phyloP scores from a whole-genome alignment of 2,888 invertebrate genomes.

The Terebella lapidaria region DNA sequence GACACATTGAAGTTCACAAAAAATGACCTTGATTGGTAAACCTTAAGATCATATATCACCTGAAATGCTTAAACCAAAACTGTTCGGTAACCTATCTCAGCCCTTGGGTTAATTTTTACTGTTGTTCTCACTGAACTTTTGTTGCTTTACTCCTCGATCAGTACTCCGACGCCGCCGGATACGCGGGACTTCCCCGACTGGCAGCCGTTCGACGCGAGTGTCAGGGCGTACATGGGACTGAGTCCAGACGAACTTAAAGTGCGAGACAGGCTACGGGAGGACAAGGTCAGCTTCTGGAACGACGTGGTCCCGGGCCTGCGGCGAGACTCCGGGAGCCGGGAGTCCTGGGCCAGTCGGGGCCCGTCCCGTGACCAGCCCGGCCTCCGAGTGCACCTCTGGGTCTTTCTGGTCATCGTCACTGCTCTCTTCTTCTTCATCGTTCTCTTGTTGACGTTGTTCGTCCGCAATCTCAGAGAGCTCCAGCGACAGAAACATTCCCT shows the following conservation, averaged over 20 bases:
- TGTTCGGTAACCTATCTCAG: too few relatives aligned
- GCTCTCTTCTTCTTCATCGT: background rate
- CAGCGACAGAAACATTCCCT: background rate
- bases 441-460: background rate
- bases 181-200: background rate
- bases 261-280: background rate
- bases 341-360: background rate
- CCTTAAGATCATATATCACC: too few relatives aligned
- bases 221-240: background rate
- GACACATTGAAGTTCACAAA: too few relatives aligned
- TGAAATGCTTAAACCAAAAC: too few relatives aligned
- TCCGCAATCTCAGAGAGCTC: background rate
- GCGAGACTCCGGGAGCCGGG: background rate
- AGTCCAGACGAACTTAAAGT: background rate
- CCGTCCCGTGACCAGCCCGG: background rate
- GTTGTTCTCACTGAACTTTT: too few relatives aligned
- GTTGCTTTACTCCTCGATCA: too few relatives aligned
- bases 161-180: background rate
- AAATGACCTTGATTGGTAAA: too few relatives aligned
- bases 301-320: background rate
- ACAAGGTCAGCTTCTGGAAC: conserved; percentile 1
- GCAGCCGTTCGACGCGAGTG: background rate
- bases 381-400: background rate
- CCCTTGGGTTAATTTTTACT: too few relatives aligned
- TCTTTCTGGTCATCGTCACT: background rate